Evolutionary conservation across 1,140 invertebrate species (phyloP).

Genomic region (Mamestra configurata): DNA sequence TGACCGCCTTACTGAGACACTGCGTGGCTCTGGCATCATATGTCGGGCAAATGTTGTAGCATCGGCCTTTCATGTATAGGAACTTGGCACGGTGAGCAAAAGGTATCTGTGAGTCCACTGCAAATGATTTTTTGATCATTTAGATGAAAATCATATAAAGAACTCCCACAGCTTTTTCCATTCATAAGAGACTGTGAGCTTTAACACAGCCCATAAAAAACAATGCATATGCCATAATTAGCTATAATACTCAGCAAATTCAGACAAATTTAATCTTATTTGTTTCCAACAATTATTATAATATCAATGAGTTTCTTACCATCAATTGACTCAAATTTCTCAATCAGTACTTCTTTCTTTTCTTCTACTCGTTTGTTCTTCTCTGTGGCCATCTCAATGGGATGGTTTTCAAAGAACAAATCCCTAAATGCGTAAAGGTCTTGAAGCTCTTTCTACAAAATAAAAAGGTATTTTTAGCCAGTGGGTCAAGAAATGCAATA

Average conservation of each 20-base stretch:
- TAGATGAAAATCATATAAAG: too few species aligned
- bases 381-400: conserved; percentile 90
- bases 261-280: background rate
- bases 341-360: conserved; percentile 90
- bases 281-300: background rate
- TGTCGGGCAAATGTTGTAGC: conserved; percentile 92
- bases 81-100: conserved; percentile 89
- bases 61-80: conserved; percentile 92
- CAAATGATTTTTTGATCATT: conserved; percentile 41
- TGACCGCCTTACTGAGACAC: conserved; percentile 94
- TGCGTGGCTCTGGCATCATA: conserved; percentile 92
- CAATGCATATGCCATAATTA: too few species aligned
- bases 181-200: too few species aligned
- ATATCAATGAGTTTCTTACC: conserved; percentile 86
- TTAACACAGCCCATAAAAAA: too few species aligned
- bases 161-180: too few species aligned
- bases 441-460: conserved; percentile 89
- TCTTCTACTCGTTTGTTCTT: conserved; percentile 91
- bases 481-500: background rate
- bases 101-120: conserved; percentile 87
- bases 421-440: conserved; percentile 92
- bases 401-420: conserved; percentile 93
- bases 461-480: background rate
- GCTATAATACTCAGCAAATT: background rate
- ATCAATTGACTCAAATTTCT: conserved; percentile 91